Evolutionary conservation across 2,888 invertebrate genomes (phyloP), one percentile per base, ranked within the genome.

Genomic region (Pycnomerus fuliginosus): DNA sequence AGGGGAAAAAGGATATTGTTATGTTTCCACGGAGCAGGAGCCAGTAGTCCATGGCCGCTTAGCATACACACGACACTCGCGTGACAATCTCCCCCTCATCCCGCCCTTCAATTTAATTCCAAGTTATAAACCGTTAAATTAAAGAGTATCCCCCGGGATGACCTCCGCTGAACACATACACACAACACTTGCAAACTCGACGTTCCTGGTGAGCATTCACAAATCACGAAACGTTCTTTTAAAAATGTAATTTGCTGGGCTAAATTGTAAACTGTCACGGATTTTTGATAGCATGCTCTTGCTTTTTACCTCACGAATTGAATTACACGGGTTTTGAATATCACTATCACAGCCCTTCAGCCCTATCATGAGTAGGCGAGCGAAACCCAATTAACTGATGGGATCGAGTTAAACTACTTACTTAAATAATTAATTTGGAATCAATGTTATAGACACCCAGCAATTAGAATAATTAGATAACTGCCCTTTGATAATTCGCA

Each of bases 71-170:
- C 62, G 64, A 65, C 59, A 56, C 62, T 65, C 63, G 64, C 62
- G 65, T 65, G 66, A 64, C 64, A 51, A 51, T 47, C 46, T 37
- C 38, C 43, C 53, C 50, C 42, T 46, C 44, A 51, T 39, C 53
- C 58, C 39, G 38, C 57, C 53, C 65, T 64, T 66, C 65, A 65
- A 69, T 69, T 70, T 69, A 70, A 69, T 70, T 67, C 67, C 68
- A 67, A 66, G 66, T 69, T 70, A 69, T 70, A 69, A 69, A 67
- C 63, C 70, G 70, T 69, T 70, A 70, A 70, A 70, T 70, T 70
- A 69, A 69, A 66, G 63, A 62, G 61, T 58, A 52, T 67, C 67
- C 62, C 68, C 23, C 36, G 61, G 65, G 66, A 65, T 60, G 58
- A 58, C 57, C 45, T 59, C 55, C 54, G 50, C 54, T 49, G 50